Conservation (phyloP, 2,113 vertebrate species). For the Phalacrocorax aristotelis region DNA sequence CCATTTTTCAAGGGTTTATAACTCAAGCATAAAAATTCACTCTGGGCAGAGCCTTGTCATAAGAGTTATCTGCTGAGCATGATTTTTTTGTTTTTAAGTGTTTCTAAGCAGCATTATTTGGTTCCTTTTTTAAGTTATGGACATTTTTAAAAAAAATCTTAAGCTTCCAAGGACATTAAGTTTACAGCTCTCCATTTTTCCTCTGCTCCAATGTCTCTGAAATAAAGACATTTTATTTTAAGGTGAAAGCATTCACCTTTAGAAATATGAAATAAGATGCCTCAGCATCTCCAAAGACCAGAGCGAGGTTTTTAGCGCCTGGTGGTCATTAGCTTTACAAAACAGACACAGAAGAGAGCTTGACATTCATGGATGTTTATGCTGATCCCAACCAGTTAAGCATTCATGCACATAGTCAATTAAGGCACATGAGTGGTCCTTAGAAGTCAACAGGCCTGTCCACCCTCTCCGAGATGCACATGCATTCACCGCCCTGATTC, state of each 20-base stretch:
- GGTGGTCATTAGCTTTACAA: background rate
- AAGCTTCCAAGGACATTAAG: background rate
- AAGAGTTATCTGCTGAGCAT: constrained; percentile 12
- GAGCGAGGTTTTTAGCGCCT: background rate
- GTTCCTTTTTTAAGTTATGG: background rate
- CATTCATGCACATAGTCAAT: background rate
- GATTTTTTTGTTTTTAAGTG: background rate
- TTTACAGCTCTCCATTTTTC: background rate
- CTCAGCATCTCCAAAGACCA: background rate
- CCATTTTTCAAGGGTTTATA: constrained; percentile 68
- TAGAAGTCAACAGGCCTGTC: background rate
- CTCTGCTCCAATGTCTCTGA: rapidly evolving
- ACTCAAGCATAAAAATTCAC: constrained; percentile 66
- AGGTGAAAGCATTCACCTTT: background rate
- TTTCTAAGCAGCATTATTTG: background rate
- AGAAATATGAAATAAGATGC: background rate
- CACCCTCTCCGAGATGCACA: background rate
- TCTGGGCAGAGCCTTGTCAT: constrained; percentile 7
- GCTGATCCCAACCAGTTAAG: background rate
- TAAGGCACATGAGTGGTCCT: background rate
- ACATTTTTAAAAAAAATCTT: background rate
- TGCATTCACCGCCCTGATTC: background rate
- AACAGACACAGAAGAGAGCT: background rate
- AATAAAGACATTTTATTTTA: background rate
- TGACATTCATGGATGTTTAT: background rate